A percentile compares a stretch with the other conserved stretches of the same genome.
phyloP scores from a whole-genome alignment of 2,797 vertebrate species.

The Chelon auratus region DNA sequence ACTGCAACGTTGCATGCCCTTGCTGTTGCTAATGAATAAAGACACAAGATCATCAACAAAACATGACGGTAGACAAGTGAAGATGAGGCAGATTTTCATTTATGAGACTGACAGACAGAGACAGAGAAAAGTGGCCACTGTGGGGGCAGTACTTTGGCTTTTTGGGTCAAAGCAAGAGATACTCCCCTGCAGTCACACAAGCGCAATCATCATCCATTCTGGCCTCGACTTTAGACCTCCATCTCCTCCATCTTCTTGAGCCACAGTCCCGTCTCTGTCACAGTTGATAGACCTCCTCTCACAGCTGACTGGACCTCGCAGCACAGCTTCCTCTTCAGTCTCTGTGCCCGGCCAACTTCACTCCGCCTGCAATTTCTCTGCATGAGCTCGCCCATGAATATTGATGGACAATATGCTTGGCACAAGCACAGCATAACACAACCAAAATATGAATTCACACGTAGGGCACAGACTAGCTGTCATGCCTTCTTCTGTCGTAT shows the following conservation, averaged over 20 bases:
- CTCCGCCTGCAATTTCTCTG: constrained; percentile 27
- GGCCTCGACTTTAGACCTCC: constrained; percentile 18
- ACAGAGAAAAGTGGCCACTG: neutral
- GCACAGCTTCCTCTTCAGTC: constrained; percentile 34
- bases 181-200: constrained; percentile 21
- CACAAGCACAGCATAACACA: neutral
- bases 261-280: constrained; percentile 37
- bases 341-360: constrained; percentile 26
- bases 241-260: constrained; percentile 35
- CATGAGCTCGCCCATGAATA: constrained; percentile 38
- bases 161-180: constrained; percentile 6
- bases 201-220: constrained; percentile 25
- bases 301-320: constrained; percentile 48
- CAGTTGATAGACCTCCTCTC: constrained; percentile 39
- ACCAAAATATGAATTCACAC: neutral
- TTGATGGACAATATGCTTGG: constrained; percentile 31
- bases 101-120: constrained; percentile 14
- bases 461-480: neutral
- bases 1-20: constrained; percentile 29
- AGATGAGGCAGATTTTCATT: neutral
- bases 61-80: neutral
- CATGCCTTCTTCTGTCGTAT: neutral
- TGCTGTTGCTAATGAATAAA: constrained; percentile 31
- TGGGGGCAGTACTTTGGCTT: constrained; percentile 1
- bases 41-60: constrained; percentile 25